Evolutionary conservation across 2,888 invertebrate species (phyloP), one percentile per base, ranked within the genome.

Genomic region (Rambutsinella grinnellia): DNA sequence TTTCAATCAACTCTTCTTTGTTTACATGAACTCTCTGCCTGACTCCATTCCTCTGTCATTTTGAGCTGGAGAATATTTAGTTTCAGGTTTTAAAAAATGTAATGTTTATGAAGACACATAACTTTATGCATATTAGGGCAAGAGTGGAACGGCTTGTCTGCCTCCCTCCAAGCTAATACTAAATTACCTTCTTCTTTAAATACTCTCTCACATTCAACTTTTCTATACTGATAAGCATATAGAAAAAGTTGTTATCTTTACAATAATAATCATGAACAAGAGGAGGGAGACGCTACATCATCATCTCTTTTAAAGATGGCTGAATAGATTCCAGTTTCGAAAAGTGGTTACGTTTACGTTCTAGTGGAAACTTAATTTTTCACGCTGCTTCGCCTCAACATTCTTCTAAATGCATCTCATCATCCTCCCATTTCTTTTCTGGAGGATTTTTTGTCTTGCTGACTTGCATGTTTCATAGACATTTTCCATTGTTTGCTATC

Each of bases 21-120:
- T n/a, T n/a, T n/a, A n/a, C n/a, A n/a, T n/a, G n/a, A n/a, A n/a
- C n/a, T n/a, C n/a, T n/a, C n/a, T n/a, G n/a, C n/a, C n/a, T n/a
- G n/a, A n/a, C n/a, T n/a, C n/a, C n/a, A n/a, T n/a, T n/a, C n/a
- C n/a, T n/a, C n/a, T n/a, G n/a, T n/a, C n/a, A n/a, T n/a, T n/a
- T n/a, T n/a, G n/a, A n/a, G n/a, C n/a, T n/a, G n/a, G n/a, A n/a
- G n/a, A n/a, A n/a, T n/a, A n/a, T n/a, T n/a, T n/a, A n/a, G n/a
- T n/a, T n/a, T n/a, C n/a, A 63, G 63, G 46, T 28, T 54, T 49
- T 24, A 71, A 62, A 71, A 62, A 27, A 36, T 56, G 65, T 72
- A 65, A 60, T 72, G 63, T 65, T 72, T 72, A 72, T 72, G 65
- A 72, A 72, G 72, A 72, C 60, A 72, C 72, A 72, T 72, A 72